Conservation (phyloP, 1,140 invertebrate genomes). For the Alviniconcha marisindica region DNA sequence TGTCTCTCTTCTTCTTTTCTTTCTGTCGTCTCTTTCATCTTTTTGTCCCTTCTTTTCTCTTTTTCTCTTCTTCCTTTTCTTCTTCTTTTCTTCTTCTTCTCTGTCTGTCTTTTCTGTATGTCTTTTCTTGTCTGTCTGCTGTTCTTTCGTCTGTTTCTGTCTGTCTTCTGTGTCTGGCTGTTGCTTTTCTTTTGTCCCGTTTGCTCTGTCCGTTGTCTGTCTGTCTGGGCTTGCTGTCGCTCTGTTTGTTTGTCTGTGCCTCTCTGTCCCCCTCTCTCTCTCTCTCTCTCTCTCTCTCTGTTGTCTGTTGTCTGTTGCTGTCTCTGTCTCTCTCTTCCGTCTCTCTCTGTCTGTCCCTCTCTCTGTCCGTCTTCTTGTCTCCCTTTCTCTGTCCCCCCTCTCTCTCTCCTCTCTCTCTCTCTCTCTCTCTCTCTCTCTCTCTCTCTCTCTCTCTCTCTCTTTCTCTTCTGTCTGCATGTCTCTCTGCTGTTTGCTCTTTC, state of each 20-base stretch:
- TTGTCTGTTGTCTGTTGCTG: not conserved
- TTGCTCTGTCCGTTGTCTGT: too few relatives aligned
- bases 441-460: constrained; percentile 29
- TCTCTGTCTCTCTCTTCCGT: constrained; percentile 20
- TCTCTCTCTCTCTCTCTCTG: not conserved
- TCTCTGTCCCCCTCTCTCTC: too few relatives aligned
- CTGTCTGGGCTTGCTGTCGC: too few relatives aligned
- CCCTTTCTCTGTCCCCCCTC: not conserved
- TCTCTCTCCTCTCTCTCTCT: too few relatives aligned
- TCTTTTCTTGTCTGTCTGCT: too few relatives aligned
- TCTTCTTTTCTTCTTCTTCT: not conserved
- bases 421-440: not conserved
- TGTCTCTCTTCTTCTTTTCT: constrained; percentile 14
- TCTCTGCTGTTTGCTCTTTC: not conserved
- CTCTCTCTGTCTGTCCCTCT: not conserved
- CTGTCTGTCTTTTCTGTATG: not conserved
- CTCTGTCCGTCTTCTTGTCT: not conserved
- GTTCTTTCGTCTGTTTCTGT: too few relatives aligned
- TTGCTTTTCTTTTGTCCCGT: too few relatives aligned
- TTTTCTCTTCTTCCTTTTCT: not conserved
- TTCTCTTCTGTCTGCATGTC: not conserved
- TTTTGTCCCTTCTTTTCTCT: not conserved
- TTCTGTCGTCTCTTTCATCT: not conserved
- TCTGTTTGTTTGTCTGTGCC: not conserved
- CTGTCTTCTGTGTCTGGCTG: too few relatives aligned